These are phyloP conservation scores for Manacus vitellinus DNA, from an alignment of 2,113 vertebrate genomes.

Conservation along the genomic window DNA sequence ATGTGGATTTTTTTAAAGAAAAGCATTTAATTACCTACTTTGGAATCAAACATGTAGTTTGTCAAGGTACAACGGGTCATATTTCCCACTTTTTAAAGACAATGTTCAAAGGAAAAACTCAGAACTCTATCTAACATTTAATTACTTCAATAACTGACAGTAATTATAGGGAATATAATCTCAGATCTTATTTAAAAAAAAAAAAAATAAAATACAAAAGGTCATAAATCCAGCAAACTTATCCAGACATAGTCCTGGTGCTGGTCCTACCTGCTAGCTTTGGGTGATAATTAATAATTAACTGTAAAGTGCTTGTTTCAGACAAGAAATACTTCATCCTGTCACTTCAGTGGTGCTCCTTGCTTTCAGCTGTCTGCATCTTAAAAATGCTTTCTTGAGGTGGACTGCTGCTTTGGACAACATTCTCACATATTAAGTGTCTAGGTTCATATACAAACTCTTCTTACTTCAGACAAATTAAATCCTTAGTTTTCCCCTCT, in stretches of 20 bases:
- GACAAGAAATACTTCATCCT: slow-evolving; percentile 18
- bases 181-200: neutral
- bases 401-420: slow-evolving; percentile 50
- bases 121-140: neutral
- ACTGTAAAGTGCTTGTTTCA: slow-evolving; percentile 32
- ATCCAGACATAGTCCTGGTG: neutral
- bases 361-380: neutral
- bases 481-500: neutral
- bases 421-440: neutral
- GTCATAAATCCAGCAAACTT: neutral
- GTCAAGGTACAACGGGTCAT: neutral
- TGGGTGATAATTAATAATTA: neutral
- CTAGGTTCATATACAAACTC: neutral
- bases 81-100: neutral
- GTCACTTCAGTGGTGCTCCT: slow-evolving; percentile 10
- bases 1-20: neutral
- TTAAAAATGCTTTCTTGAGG: neutral
- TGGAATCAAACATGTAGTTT: neutral
- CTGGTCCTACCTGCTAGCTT: neutral
- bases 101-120: neutral
- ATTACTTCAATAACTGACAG: slow-evolving; percentile 10
- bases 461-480: slow-evolving; percentile 11
- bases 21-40: neutral
- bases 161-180: neutral
- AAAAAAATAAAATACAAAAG: neutral